A percentile compares a stretch with the other conserved stretches of the same genome.
phyloP scores from a whole-genome alignment of 2,797 vertebrate species.

The Melanotaenia pygmaea region DNA sequence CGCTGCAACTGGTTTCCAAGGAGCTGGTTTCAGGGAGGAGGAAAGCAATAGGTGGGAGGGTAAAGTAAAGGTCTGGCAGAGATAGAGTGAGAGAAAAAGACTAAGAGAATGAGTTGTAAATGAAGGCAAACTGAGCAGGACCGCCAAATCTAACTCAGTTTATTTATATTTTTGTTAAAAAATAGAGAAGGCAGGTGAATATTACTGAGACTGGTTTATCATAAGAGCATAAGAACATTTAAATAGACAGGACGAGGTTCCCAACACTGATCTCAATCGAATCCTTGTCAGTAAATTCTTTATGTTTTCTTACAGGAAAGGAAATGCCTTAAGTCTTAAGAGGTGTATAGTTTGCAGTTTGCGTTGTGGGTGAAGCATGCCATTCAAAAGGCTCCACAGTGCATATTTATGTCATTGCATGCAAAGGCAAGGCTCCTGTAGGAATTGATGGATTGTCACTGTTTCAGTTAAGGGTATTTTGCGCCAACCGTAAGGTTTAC shows the following conservation, averaged over 20 bases:
- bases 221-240: neutral
- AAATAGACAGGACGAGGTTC: constrained; percentile 10
- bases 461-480: constrained; percentile 71
- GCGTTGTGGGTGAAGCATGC: constrained; percentile 64
- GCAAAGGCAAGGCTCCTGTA: constrained; percentile 51
- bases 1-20: constrained; percentile 80
- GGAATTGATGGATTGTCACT: constrained; percentile 59
- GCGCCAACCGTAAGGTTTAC: constrained; percentile 57
- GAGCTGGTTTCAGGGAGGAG: constrained; percentile 73
- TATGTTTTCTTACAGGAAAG: constrained; percentile 27
- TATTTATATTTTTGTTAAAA: constrained; percentile 25
- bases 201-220: constrained; percentile 31
- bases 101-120: constrained; percentile 67
- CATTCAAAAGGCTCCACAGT: constrained; percentile 49
- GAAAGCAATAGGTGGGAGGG: constrained; percentile 56
- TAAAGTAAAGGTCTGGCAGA: constrained; percentile 74
- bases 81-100: constrained; percentile 63
- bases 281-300: constrained; percentile 27
- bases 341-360: constrained; percentile 32
- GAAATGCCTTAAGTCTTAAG: constrained; percentile 25
- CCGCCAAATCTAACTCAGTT: constrained; percentile 35
- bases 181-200: constrained; percentile 53
- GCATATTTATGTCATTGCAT: constrained; percentile 68
- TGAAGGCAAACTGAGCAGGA: constrained; percentile 34
- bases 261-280: neutral